phyloP scores from a whole-genome alignment of 2,797 vertebrate species.

The Arnoldichthys spilopterus region DNA sequence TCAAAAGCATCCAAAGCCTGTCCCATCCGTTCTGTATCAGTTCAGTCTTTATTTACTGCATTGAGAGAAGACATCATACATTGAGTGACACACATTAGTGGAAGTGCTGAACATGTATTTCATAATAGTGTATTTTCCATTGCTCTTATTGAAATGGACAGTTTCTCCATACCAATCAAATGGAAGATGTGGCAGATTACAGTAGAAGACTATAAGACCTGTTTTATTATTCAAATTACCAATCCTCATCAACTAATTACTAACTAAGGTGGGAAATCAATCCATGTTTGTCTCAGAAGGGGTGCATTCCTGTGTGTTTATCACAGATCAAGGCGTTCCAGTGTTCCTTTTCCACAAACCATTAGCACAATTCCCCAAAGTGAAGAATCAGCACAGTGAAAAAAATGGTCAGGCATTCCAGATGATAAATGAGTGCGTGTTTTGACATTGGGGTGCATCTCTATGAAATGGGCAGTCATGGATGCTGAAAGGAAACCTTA shows the following conservation, averaged over 20 bases:
- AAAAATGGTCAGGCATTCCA: not conserved
- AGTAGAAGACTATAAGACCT: no score
- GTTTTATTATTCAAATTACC: not conserved
- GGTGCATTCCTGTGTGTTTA: not conserved
- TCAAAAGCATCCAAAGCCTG: constrained; percentile 6
- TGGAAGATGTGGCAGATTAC: not conserved
- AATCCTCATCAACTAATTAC: not conserved
- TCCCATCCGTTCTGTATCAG: constrained; percentile 16
- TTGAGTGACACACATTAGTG: not conserved
- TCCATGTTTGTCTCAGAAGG: not conserved
- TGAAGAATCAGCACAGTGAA: not conserved
- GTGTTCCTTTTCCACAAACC: constrained; percentile 12
- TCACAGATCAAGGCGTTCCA: constrained; percentile 28
- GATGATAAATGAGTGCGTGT: not conserved
- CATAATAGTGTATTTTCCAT: not conserved
- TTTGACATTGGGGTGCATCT: not conserved
- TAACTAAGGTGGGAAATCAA: constrained; percentile 31
- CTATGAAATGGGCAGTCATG: no score
- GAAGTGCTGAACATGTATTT: not conserved
- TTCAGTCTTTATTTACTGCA: constrained; percentile 16
- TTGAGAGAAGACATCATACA: not conserved
- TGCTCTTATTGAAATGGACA: not conserved
- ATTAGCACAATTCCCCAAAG: constrained; percentile 15
- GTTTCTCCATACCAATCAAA: not conserved
- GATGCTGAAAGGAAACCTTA: no score